Conservation (phyloP, 64 coral and sea anemone species). For the Astreopora myriophthalma region DNA sequence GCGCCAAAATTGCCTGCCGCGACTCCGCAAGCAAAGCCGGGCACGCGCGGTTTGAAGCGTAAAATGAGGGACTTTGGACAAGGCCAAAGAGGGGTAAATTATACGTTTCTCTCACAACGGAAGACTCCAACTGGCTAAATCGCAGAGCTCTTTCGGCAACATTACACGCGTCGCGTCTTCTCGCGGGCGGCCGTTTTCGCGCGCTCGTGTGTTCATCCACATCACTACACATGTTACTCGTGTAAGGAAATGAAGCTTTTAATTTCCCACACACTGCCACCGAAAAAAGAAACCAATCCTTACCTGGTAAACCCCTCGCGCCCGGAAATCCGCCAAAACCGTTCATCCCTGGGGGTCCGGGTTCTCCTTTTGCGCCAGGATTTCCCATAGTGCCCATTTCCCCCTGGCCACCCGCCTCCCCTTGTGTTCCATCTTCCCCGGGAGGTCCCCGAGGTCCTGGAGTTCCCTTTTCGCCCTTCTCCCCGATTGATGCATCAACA, state of each 20-base stretch:
- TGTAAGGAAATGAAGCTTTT: background rate
- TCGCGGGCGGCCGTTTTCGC: too few relatives aligned
- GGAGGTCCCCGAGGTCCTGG: conserved; percentile 10
- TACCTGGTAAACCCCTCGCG: background rate
- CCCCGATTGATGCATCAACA: background rate
- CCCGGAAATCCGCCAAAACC: conserved; percentile 14
- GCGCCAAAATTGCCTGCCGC: too few relatives aligned
- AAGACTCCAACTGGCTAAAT: too few relatives aligned
- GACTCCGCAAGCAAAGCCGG: too few relatives aligned
- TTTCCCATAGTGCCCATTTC: conserved; percentile 53
- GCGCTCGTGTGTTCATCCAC: too few relatives aligned
- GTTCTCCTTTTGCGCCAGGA: conserved; percentile 40
- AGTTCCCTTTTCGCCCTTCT: background rate
- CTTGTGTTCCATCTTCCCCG: conserved; percentile 29
- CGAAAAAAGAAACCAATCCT: background rate
- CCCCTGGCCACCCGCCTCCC: conserved; percentile 57
- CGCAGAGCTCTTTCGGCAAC: too few relatives aligned
- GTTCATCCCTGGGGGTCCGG: background rate
- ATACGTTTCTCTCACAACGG: too few relatives aligned
- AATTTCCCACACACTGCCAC: background rate
- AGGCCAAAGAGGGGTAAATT: too few relatives aligned
- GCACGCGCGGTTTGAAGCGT: too few relatives aligned
- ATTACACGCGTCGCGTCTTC: too few relatives aligned
- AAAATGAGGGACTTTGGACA: too few relatives aligned
- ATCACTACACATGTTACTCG: too few relatives aligned